These are phyloP conservation scores for Microcebus lehilahytsara DNA, from an alignment of 2,113 vertebrate genomes.

Conservation along the genomic window DNA sequence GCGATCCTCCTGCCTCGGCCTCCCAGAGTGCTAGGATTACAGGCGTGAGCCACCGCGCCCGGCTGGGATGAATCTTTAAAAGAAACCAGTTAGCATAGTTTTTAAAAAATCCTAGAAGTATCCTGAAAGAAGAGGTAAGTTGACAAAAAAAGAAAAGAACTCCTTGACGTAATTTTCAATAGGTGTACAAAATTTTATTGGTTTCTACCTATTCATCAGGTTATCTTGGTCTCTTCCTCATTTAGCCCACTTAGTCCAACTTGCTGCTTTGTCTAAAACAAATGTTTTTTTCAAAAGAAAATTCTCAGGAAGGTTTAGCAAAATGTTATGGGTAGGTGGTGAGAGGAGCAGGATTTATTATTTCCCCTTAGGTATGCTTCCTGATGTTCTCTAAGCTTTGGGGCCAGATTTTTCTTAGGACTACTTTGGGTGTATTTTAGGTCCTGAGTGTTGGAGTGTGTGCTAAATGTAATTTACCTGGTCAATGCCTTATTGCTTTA, in stretches of 20 bases:
- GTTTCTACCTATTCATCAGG: not conserved
- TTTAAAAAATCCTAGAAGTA: not conserved
- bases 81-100: not conserved
- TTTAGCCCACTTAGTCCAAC: not conserved
- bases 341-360: not conserved
- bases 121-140: too few relatives aligned
- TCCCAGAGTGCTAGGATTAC: too few relatives aligned
- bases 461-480: not conserved
- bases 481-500: not conserved
- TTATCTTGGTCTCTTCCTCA: not conserved
- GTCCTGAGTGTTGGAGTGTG: not conserved
- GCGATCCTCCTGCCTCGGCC: too few relatives aligned
- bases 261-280: constrained; percentile 39
- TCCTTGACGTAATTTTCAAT: not conserved
- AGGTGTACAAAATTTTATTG: not conserved
- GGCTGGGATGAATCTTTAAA: not conserved
- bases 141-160: not conserved
- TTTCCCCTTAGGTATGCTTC: not conserved
- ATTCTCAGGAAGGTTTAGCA: constrained; percentile 9
- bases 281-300: constrained; percentile 41
- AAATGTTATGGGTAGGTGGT: not conserved
- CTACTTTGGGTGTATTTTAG: not conserved
- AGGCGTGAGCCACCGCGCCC: too few relatives aligned
- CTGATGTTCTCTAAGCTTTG: not conserved
- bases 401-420: constrained; percentile 2